Evolutionary conservation across 2,113 vertebrate species (phyloP).

Genomic region (Myotis brandtii): DNA sequence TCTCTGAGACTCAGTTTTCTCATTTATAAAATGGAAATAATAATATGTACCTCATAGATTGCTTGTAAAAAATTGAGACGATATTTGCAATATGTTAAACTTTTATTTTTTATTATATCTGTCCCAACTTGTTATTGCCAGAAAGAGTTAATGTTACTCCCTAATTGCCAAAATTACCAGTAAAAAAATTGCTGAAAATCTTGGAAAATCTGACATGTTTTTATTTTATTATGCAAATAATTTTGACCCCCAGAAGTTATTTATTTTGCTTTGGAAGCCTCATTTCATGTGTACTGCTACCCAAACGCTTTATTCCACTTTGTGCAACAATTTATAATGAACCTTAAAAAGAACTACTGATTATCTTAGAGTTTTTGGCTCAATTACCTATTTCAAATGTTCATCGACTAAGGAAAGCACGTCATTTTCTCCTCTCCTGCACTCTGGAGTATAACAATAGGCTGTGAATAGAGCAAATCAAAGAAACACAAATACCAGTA

Average conservation of each 20-base stretch:
- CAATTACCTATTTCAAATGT: slow-evolving; percentile 69
- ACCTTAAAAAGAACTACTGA: slow-evolving; percentile 74
- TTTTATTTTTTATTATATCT: not conserved
- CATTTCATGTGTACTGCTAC: slow-evolving; percentile 61
- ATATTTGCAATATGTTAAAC: not conserved
- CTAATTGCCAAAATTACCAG: slow-evolving; percentile 22
- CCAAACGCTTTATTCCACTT: slow-evolving; percentile 67
- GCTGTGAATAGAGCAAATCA: slow-evolving; percentile 78
- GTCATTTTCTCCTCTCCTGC: slow-evolving; percentile 75
- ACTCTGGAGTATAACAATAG: slow-evolving; percentile 74
- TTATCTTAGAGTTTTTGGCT: slow-evolving; percentile 76
- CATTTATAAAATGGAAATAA: not conserved
- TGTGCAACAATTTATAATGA: slow-evolving; percentile 75
- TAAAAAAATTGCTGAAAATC: slow-evolving; percentile 32
- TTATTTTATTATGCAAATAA: slow-evolving; percentile 76
- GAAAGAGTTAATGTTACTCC: slow-evolving; percentile 6
- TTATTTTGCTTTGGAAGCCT: slow-evolving; percentile 73
- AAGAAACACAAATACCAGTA: slow-evolving; percentile 71
- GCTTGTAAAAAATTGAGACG: not conserved
- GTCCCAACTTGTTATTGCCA: not conserved
- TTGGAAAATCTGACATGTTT: slow-evolving; percentile 52
- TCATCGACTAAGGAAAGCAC: slow-evolving; percentile 71
- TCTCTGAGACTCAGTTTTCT: not conserved
- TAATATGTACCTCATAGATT: not conserved
- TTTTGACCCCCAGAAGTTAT: slow-evolving; percentile 71